Conservation (phyloP, 2,888 invertebrate species). For the Clistopyga incitator region DNA sequence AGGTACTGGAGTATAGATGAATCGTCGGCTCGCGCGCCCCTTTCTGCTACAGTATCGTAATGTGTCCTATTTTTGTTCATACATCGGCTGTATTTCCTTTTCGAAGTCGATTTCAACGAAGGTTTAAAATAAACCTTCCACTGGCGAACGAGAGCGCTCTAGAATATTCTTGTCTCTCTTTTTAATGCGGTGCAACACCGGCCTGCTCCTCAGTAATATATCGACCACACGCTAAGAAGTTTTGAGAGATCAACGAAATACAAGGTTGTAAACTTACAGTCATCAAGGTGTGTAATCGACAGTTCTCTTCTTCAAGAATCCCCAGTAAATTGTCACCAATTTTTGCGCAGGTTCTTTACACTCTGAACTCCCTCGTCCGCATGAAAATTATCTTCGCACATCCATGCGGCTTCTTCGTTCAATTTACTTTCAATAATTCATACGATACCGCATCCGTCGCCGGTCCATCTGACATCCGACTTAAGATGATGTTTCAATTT, state of each 20-base stretch:
- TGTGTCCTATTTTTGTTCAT: slow-evolving; percentile 70
- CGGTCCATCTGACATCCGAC: too few relatives aligned
- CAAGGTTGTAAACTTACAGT: slow-evolving; percentile 26
- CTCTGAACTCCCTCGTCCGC: not conserved
- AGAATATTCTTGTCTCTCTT: slow-evolving; percentile 74
- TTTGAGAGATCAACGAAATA: not conserved
- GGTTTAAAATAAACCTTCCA: slow-evolving; percentile 78
- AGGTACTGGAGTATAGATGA: slow-evolving; percentile 11
- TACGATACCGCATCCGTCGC: too few relatives aligned
- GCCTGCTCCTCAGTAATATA: slow-evolving; percentile 63
- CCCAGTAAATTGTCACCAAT: too few relatives aligned
- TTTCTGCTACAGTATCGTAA: slow-evolving; percentile 33
- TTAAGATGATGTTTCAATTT: too few relatives aligned
- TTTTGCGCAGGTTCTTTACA: too few relatives aligned
- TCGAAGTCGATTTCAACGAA: slow-evolving; percentile 66
- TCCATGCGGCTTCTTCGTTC: too few relatives aligned
- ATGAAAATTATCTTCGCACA: too few relatives aligned
- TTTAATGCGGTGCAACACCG: slow-evolving; percentile 70
- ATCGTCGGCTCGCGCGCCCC: not conserved
- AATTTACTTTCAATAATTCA: too few relatives aligned
- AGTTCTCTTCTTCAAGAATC: not conserved
- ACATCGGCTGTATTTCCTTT: slow-evolving; percentile 62
- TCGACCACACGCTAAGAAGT: slow-evolving; percentile 39
- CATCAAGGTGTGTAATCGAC: slow-evolving; percentile 35
- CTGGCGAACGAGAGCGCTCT: slow-evolving; percentile 73